Conservation (phyloP, 2,113 vertebrate genomes). For the Procavia capensis region DNA sequence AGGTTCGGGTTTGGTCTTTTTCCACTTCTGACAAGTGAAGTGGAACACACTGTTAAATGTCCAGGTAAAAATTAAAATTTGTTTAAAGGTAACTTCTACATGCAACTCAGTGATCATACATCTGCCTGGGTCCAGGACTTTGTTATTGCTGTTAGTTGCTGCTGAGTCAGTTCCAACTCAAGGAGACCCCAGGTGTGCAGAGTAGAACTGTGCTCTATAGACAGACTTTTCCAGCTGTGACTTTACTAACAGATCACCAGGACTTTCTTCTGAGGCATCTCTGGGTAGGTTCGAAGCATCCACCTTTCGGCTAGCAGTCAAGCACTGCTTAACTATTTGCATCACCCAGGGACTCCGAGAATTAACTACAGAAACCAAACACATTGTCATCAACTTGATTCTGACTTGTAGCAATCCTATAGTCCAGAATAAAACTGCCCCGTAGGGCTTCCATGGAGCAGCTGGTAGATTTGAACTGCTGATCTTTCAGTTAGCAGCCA, state of each 20-base stretch:
- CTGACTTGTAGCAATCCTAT: too few species aligned
- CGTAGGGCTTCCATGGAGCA: too few species aligned
- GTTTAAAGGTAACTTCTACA: background rate
- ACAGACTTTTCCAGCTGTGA: background rate
- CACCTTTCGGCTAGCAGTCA: too few species aligned
- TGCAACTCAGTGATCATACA: rapidly evolving
- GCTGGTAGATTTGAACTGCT: too few species aligned
- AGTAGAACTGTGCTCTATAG: background rate
- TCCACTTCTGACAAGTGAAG: background rate
- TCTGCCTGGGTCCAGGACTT: background rate
- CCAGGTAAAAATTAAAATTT: background rate
- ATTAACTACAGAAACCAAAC: too few species aligned
- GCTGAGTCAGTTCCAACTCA: background rate
- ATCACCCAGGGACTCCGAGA: background rate
- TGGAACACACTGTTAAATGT: background rate
- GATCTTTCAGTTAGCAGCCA: too few species aligned
- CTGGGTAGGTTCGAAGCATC: background rate
- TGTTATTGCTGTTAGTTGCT: background rate
- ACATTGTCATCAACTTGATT: too few species aligned
- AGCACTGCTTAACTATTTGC: background rate
- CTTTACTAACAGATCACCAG: background rate
- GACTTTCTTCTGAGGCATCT: background rate
- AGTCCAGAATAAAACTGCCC: too few species aligned
- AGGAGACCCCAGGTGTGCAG: background rate
- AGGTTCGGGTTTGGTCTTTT: background rate